A percentile compares a stretch with the other conserved stretches of the same genome.
Conservation (phyloP, 2,113 vertebrate genomes). For the Aphelocoma coerulescens region DNA sequence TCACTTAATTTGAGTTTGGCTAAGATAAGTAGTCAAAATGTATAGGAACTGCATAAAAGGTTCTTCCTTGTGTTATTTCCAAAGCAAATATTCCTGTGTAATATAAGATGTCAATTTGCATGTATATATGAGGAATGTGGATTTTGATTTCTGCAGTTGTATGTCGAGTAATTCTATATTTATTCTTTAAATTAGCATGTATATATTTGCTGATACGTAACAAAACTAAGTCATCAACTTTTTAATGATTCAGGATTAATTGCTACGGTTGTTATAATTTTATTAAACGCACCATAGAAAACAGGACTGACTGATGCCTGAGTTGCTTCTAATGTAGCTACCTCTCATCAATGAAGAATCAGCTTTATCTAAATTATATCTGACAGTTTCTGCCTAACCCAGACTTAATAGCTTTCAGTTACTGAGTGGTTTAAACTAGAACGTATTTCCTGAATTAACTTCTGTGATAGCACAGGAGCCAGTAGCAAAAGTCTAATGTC, state of each 20-base stretch:
- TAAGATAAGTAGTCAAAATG: not conserved
- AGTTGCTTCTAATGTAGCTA: not conserved
- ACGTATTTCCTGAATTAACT: not conserved
- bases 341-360: not conserved
- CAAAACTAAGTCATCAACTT: not conserved
- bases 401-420: not conserved
- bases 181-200: not conserved
- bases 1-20: not conserved
- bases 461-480: not conserved
- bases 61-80: not conserved
- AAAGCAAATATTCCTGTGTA: not conserved
- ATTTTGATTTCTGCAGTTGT: not conserved
- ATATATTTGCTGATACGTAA: not conserved
- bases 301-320: not conserved
- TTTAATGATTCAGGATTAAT: slow-evolving; percentile 6
- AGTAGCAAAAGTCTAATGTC: not conserved
- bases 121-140: not conserved
- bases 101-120: not conserved
- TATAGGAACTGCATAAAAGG: not conserved
- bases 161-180: not conserved
- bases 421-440: not conserved
- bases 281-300: not conserved
- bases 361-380: slow-evolving; percentile 2
- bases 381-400: not conserved
- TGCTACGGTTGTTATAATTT: not conserved